These are phyloP conservation scores for Pandemis heparana DNA, from an alignment of 2,888 invertebrate genomes.

Conservation along the genomic window DNA sequence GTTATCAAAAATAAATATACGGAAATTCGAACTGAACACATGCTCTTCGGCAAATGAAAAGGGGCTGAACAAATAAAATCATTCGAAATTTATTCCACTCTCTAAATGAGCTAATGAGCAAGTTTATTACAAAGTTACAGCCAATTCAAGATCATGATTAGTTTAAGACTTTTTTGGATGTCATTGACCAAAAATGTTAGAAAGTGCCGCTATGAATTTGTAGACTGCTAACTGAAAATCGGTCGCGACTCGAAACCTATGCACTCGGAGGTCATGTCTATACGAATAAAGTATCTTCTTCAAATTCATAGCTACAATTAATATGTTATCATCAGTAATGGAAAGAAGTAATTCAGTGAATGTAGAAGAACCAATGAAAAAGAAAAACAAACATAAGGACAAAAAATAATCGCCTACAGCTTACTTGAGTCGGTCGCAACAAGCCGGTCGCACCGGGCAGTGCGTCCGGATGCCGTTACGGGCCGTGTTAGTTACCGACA, in stretches of 20 bases:
- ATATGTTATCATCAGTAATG: constrained; percentile 56
- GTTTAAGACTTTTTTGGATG: constrained; percentile 45
- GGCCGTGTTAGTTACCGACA: background rate
- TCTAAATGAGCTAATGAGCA: constrained; percentile 45
- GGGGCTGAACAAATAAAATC: constrained; percentile 41
- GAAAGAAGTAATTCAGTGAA: constrained; percentile 59
- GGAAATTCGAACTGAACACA: constrained; percentile 59
- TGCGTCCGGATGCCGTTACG: background rate
- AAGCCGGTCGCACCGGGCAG: background rate
- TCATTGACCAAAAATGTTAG: constrained; percentile 46
- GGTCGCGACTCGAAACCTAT: background rate
- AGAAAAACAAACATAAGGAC: constrained; percentile 52
- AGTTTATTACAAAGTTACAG: constrained; percentile 44
- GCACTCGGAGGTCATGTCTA: background rate
- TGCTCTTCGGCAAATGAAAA: constrained; percentile 57
- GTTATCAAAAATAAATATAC: constrained; percentile 75
- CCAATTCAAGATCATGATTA: constrained; percentile 47
- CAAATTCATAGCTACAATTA: constrained; percentile 57
- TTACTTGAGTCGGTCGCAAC: constrained; percentile 30
- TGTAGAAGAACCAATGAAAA: constrained; percentile 58
- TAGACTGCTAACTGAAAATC: constrained; percentile 41
- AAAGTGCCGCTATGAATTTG: constrained; percentile 49
- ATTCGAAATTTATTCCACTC: constrained; percentile 38
- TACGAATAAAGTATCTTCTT: constrained; percentile 45
- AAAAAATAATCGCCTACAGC: constrained; percentile 18